These are phyloP conservation scores for Allobates femoralis DNA, from an alignment of 2,797 vertebrate species.

Conservation along the genomic window DNA sequence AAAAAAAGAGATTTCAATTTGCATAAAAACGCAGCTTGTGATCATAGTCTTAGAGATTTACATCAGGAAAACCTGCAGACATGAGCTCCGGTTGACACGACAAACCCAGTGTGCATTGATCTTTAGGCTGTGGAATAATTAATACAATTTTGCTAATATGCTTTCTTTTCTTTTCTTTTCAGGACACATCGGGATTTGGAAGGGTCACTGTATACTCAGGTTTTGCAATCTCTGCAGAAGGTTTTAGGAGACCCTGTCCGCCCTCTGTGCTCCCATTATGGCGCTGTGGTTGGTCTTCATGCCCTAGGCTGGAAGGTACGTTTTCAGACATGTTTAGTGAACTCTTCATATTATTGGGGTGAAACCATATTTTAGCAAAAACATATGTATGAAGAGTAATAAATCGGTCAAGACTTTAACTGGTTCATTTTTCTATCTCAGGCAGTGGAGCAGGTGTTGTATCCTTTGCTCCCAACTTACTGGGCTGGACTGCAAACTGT, in stretches of 20 bases:
- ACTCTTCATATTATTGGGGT: background rate
- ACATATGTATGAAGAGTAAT: background rate
- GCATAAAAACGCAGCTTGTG: too few relatives aligned
- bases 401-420: background rate
- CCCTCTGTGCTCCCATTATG: constrained; percentile 93
- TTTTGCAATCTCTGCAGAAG: constrained; percentile 91
- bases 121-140: background rate
- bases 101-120: too few relatives aligned
- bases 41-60: too few relatives aligned
- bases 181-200: constrained; percentile 92
- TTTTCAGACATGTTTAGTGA: background rate
- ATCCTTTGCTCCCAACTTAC: constrained; percentile 90
- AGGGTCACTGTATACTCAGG: constrained; percentile 91
- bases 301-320: constrained; percentile 92
- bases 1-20: too few relatives aligned
- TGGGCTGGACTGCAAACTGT: constrained; percentile 93
- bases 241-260: constrained; percentile 91
- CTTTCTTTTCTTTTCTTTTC: background rate
- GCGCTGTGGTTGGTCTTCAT: constrained; percentile 91
- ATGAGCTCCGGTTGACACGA: too few relatives aligned
- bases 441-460: constrained; percentile 91
- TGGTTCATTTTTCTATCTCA: constrained; percentile 62
- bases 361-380: background rate
- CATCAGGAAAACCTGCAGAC: too few relatives aligned
- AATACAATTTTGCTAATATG: background rate